Evolutionary conservation across 2,797 vertebrate genomes (phyloP), one percentile per base, ranked within the genome.

Genomic region (Pangasius sanitwongsei): DNA sequence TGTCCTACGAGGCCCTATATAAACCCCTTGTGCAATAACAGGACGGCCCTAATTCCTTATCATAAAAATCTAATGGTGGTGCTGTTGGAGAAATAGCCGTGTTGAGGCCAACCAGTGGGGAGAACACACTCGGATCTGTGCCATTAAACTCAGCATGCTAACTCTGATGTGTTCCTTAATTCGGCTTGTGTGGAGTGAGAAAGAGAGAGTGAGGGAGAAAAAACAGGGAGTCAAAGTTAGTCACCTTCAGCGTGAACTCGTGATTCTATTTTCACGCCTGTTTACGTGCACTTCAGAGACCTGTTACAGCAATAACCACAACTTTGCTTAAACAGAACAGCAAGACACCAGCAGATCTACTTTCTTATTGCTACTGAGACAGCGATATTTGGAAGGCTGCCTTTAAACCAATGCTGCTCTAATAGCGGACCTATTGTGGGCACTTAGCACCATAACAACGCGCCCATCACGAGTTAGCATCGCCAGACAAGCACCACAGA

Each of bases 11-110:
- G 92, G 89, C 85, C 88, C 85, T 85, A 85, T 90, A 89, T 88
- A 92, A 91, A 74, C 89, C 89, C 89, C 87, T 87, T 86, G 88
- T 69, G 89, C 90, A 92, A 92, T 93, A 91, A 93, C 81, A 90
- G 87, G 91, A 89, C 70, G 81, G 87, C 85, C 90, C 85, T 93
- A 91, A 93, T 93, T 93, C 88, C 92, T 93, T 90, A 93, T 91
- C 92, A 90, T 92, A 92, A 93, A 92, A 93, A 92, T 91, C 90
- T 91, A 93, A 92, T 92, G 91, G 90, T 88, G 88, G 86, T 90
- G 86, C 91, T 89, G 89, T 91, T 90, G 87, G 87, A 92, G 87
- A 83, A 89, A 90, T 90, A 85, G 88, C 86, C 59, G 83, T 92
- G 90, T 90, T 90, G 91, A 89, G 91, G 90, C 90, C 87, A 83